Evolutionary conservation across 1,140 invertebrate species (phyloP), one percentile per base, ranked within the genome.

Genomic region (Formica selysi): DNA sequence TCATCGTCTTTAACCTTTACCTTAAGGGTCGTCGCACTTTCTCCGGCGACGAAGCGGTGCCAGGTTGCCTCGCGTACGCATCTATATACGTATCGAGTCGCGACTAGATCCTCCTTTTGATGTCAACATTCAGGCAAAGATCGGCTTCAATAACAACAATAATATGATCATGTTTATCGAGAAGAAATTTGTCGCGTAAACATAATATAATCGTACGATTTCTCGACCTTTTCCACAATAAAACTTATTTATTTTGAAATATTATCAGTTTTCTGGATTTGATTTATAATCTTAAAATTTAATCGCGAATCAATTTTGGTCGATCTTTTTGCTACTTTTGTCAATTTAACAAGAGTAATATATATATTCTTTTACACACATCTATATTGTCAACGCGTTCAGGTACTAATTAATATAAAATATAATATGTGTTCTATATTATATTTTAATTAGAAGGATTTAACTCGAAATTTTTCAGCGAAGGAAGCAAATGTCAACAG

Each of bases 21-120:
- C 93, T 94, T 94, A 92, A 93, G 93, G 89, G 91, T 90, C 84
- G 89, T 92, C 92, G 93, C 94, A 95, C 94, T 95, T 95, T 95
- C 94, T 94, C 94, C 93, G 92, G 85, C 91, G 89, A 87, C 87
- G 73, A 71, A 87, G 85, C 89, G 85, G 76, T 91, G 80, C 89
- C 91, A 91, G 89, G 88, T 90, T 81, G 44, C 59, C 85, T 64
- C 83, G 65, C 67, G 59, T 65, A 86, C 83, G 78, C 68, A 48
- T 65, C 61, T 78, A 64, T 74, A 38, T 76, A 41, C 64, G 59
- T 88, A 76, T 79, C 38, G 87, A 90, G 84, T 76, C 80, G 51
- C 78, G 71, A 68, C 76, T 51, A 16, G 4, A 51, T 87, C 88
- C 88, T 91, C 88, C 88, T 91, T 92, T 91, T 89, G 86, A 89